Evolutionary conservation across 2,888 invertebrate species (phyloP).

Genomic region (Frankliniella fusca): DNA sequence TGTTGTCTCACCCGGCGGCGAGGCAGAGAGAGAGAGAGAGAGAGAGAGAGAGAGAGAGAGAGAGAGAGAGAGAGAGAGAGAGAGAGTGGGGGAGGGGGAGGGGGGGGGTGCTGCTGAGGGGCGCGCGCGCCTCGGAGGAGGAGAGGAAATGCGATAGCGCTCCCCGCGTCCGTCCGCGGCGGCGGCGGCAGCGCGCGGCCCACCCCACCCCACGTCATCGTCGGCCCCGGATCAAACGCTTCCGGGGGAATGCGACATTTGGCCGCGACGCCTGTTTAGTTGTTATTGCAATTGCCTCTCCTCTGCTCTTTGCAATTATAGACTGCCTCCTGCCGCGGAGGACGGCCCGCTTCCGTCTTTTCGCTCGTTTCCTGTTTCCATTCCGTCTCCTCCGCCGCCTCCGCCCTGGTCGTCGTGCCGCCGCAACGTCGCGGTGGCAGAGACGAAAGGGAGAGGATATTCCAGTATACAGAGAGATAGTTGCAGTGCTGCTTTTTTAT

Average conservation of each 20-base stretch:
- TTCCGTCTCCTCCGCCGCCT: neutral
- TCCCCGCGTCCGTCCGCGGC: neutral
- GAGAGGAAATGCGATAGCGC: too few relatives aligned
- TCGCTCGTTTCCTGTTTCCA: too few relatives aligned
- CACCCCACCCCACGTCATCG: too few relatives aligned
- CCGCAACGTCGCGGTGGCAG: too few relatives aligned
- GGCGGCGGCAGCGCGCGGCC: neutral
- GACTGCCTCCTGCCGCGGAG: neutral
- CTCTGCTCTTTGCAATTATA: neutral
- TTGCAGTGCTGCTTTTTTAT: too few relatives aligned
- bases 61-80: neutral
- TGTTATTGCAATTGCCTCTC: neutral
- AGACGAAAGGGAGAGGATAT: too few relatives aligned
- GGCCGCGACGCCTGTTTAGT: neutral
- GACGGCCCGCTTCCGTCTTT: neutral
- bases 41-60: too few relatives aligned
- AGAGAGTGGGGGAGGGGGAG: too few relatives aligned
- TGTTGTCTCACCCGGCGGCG: neutral
- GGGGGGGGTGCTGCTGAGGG: too few relatives aligned
- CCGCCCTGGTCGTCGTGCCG: too few relatives aligned
- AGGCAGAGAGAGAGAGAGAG: neutral
- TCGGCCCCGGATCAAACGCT: neutral
- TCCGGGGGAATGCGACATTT: constrained; percentile 21
- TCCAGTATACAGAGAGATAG: too few relatives aligned
- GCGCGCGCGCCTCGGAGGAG: neutral